A percentile compares a stretch with the other conserved stretches of the same genome.
Conservation (phyloP, 2,797 vertebrate genomes). For the Bucorvus abyssinicus region DNA sequence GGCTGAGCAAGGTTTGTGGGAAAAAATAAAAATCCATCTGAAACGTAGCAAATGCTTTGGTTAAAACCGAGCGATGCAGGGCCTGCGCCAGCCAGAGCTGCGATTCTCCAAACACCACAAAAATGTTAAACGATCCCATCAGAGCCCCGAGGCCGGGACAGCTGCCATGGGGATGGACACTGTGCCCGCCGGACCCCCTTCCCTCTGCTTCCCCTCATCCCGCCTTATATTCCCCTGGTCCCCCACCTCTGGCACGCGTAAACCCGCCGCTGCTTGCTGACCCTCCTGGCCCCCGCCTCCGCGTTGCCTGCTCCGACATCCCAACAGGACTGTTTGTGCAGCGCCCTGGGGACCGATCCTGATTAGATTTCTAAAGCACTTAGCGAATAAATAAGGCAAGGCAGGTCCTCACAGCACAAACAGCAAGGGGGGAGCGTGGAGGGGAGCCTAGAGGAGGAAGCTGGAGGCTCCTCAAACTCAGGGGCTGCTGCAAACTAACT, state of each 20-base stretch:
- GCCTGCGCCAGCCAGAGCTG: rapidly evolving
- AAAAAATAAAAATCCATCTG: not conserved
- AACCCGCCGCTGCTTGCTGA: not conserved
- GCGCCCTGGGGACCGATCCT: not conserved
- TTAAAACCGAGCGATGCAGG: not conserved
- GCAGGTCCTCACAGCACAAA: not conserved
- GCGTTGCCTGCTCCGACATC: not conserved
- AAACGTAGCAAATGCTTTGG: not conserved
- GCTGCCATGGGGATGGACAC: not conserved
- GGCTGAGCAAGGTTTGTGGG: not conserved
- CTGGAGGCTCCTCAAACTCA: not conserved
- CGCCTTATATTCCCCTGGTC: not conserved
- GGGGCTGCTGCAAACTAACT: not conserved
- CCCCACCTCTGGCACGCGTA: rapidly evolving
- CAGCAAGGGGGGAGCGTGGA: not conserved
- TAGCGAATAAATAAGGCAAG: not conserved
- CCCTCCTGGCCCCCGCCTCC: not conserved
- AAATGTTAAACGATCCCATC: not conserved
- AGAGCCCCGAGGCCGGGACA: not conserved
- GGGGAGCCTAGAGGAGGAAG: not conserved
- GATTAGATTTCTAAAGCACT: not conserved
- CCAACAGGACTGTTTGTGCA: not conserved
- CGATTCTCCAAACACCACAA: not conserved
- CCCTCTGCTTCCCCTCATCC: not conserved
- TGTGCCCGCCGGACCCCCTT: not conserved